Base-by-base conservation (phyloP, 2,113 vertebrate species). In the Xyrauchen texanus region DNA sequence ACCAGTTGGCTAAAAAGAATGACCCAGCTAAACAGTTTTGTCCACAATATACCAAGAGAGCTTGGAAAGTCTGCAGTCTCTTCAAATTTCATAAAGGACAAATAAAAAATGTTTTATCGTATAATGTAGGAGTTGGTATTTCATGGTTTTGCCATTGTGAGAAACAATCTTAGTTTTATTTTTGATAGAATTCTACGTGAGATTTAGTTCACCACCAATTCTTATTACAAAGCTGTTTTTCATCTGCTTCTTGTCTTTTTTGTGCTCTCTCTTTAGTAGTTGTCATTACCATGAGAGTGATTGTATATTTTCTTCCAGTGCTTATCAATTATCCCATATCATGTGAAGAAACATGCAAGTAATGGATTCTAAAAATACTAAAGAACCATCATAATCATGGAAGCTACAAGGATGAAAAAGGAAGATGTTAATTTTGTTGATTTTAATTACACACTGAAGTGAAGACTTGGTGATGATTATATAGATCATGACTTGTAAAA, bases 11-110 rank as follows among this genome's bases (percentile, higher is more conserved):
- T 82, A 77, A 76, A 64, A 53, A 10, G 81, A 68, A 60, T 47
- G 57, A 85, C 84, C 85, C 45, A 63, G 73, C 81, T 64, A 80
- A 79, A 85, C 64, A 44, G 72, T 77, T 85, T 80, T 75, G 69
- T 86, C 80, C 71, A 68, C 87, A 79, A 81, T 86, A 81, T 69
- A 80, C 80, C 83, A 84, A 83, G 79, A 72, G 80, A 84, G 87
- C 51, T 79, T 52, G 46, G 89, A 90, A 89, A 74, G 8, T 5
- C 76, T 66, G 15, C 16, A 76, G 61, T 64, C 45, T 53, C 8
- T 70, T 70, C 57, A 62, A 63, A 63, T 76, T 79, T 64, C 77
- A 55, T 6, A 71, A 79, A 51, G 47, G 51, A 63, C 55, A 79
- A 79, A 67, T 67, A 46, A 62, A 8, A 78, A 7, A 52, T 8